phyloP scores from a whole-genome alignment of 2,797 vertebrate species.

The Centroberyx gerrardi region DNA sequence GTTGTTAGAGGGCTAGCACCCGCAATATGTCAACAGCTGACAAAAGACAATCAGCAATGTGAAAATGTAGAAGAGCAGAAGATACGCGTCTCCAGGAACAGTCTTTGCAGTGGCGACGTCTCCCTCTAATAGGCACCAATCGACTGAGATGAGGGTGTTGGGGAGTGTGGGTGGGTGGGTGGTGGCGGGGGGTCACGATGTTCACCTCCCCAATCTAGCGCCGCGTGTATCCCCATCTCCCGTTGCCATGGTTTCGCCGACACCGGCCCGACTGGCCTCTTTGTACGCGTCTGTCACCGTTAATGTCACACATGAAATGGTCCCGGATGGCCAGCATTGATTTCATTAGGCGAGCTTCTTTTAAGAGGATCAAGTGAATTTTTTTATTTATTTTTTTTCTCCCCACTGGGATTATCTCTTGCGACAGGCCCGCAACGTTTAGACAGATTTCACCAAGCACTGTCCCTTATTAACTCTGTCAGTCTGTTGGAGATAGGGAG shows the following conservation, averaged over 20 bases:
- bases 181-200: conserved; percentile 28
- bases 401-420: conserved; percentile 53
- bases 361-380: conserved; percentile 46
- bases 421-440: conserved; percentile 40
- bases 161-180: not conserved
- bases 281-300: conserved; percentile 47
- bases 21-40: conserved; percentile 58
- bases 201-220: conserved; percentile 36
- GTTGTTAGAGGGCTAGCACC: conserved; percentile 49
- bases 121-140: conserved; percentile 48
- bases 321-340: conserved; percentile 71
- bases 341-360: conserved; percentile 69
- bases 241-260: conserved; percentile 68
- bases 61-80: conserved; percentile 13
- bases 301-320: conserved; percentile 42
- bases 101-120: not conserved
- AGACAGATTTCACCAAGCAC: conserved; percentile 62
- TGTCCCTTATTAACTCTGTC: conserved; percentile 70
- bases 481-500: conserved; percentile 46
- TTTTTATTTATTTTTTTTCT: conserved; percentile 12
- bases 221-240: conserved; percentile 16
- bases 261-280: conserved; percentile 39
- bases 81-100: conserved; percentile 7
- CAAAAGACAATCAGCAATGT: conserved; percentile 45
- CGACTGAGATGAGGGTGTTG: not conserved